phyloP scores from a whole-genome alignment of 1,140 invertebrate genomes.

The Meloidogyne exigua region DNA sequence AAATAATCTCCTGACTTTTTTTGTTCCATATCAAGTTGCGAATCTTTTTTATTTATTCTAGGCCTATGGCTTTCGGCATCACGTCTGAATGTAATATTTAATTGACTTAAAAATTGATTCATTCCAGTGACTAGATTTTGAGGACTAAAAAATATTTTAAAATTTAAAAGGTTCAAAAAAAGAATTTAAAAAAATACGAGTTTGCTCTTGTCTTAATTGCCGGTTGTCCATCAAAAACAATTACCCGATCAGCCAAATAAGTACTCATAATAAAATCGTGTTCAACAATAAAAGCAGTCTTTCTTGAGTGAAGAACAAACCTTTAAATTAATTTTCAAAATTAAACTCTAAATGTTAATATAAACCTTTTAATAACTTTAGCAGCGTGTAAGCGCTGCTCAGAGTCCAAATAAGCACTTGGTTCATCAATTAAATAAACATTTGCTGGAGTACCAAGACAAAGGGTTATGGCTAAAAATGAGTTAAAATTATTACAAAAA shows the following conservation, averaged over 20 bases:
- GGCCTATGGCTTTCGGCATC: slow-evolving; percentile 98
- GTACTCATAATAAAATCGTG: slow-evolving; percentile 99
- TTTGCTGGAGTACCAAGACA: slow-evolving; percentile 97
- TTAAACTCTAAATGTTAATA: neutral
- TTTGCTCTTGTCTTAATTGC: slow-evolving; percentile 84
- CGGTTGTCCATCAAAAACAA: slow-evolving; percentile 93
- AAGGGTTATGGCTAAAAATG: slow-evolving; percentile 71
- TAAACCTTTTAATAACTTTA: slow-evolving; percentile 92
- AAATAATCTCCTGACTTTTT: slow-evolving; percentile 76
- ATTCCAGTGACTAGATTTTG: slow-evolving; percentile 92
- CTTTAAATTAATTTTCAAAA: slow-evolving; percentile 68
- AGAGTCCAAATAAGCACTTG: slow-evolving; percentile 97
- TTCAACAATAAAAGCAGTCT: slow-evolving; percentile 98
- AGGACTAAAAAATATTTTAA: slow-evolving; percentile 68
- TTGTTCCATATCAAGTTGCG: slow-evolving; percentile 96
- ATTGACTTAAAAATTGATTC: slow-evolving; percentile 93
- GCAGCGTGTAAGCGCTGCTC: slow-evolving; percentile 99
- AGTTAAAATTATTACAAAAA: neutral
- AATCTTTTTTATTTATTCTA: slow-evolving; percentile 92
- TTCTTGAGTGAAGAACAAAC: slow-evolving; percentile 97
- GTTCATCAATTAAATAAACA: slow-evolving; percentile 98
- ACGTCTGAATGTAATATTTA: slow-evolving; percentile 94
- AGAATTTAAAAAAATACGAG: slow-evolving; percentile 65
- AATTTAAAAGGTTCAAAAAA: neutral
- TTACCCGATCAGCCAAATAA: slow-evolving; percentile 95